Evolutionary conservation across 2,113 vertebrate genomes (phyloP).

Genomic region (Cephalopterus ornatus): DNA sequence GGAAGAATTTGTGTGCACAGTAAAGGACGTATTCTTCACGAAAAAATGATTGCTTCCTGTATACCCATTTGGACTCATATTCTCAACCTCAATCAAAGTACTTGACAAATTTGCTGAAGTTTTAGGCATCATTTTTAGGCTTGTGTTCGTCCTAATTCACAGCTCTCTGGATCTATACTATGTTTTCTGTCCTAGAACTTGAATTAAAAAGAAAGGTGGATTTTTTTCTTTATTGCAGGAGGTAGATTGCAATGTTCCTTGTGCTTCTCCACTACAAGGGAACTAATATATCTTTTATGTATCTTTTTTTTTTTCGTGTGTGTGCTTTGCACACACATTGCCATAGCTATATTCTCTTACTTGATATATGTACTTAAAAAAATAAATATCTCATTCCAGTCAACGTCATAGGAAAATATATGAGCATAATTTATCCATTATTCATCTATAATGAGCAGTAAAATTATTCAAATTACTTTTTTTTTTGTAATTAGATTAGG

Average conservation of each 20-base stretch:
- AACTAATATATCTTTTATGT: not conserved
- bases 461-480: not conserved
- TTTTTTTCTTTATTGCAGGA: not conserved
- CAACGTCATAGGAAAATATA: not conserved
- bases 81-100: conserved; percentile 43
- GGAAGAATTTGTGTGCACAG: conserved; percentile 54
- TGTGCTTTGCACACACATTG: not conserved
- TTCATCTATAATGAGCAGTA: not conserved
- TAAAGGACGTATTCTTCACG: conserved; percentile 58
- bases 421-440: not conserved
- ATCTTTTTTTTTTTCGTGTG: not conserved
- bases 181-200: not conserved
- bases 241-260: not conserved
- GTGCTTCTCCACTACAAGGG: not conserved
- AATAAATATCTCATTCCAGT: not conserved
- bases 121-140: conserved; percentile 47
- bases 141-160: conserved; percentile 24
- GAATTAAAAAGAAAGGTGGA: not conserved
- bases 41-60: conserved; percentile 60
- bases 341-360: not conserved
- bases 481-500: not conserved
- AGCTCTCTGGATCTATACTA: not conserved
- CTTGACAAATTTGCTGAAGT: conserved; percentile 46
- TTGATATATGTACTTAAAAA: not conserved
- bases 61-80: conserved; percentile 25